Percentiles rank a stretch among this genome's conserved stretches.
Conservation (phyloP, 2,113 vertebrate genomes). For the Turnix velox region DNA sequence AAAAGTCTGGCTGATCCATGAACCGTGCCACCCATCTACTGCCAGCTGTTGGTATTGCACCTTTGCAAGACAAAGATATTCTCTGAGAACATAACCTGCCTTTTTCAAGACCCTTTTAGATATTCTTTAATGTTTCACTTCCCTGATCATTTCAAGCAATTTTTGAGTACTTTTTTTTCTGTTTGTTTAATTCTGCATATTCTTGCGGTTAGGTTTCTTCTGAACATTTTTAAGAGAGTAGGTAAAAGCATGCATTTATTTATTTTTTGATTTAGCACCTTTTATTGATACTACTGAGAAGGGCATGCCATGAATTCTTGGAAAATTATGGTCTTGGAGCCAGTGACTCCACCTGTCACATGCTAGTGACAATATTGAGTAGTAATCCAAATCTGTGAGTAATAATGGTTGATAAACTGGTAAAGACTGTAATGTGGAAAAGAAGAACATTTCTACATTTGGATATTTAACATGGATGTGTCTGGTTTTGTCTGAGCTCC, state of each 20-base stretch:
- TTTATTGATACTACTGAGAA: not conserved
- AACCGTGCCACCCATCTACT: conserved; percentile 40
- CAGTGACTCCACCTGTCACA: rapidly evolving
- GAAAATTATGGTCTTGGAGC: not conserved
- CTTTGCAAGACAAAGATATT: rapidly evolving
- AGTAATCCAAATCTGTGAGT: not conserved
- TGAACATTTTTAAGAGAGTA: not conserved
- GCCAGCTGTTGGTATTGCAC: not conserved
- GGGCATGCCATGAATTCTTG: not conserved
- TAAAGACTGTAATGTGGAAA: not conserved
- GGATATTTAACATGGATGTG: not conserved
- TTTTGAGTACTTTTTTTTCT: not conserved
- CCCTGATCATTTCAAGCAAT: not conserved
- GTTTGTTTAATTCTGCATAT: not conserved
- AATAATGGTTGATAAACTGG: not conserved
- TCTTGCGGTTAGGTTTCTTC: not conserved
- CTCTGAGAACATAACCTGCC: not conserved
- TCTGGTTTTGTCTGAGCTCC: not conserved
- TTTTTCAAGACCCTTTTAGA: not conserved
- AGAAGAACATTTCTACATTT: not conserved
- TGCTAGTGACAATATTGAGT: not conserved
- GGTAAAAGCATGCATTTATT: not conserved
- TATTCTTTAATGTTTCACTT: not conserved
- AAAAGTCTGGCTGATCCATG: not conserved
- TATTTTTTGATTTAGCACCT: not conserved